Evolutionary conservation across 2,113 vertebrate species (phyloP).

Genomic region (Peromyscus californicus): DNA sequence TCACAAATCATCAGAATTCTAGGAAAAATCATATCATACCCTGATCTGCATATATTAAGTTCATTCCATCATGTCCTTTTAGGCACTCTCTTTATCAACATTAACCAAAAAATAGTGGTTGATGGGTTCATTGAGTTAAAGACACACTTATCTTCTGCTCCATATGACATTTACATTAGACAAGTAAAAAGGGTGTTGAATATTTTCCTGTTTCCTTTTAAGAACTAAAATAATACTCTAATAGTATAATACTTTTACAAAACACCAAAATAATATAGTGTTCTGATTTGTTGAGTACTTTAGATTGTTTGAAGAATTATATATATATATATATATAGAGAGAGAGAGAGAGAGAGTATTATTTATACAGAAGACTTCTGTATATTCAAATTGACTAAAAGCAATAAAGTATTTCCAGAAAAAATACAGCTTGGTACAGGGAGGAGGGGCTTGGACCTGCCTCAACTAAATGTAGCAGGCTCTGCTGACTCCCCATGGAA

Average conservation of each 20-base stretch:
- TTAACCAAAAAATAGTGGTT: conserved; percentile 40
- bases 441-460: too few relatives aligned
- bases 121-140: background rate
- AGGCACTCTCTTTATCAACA: background rate
- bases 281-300: background rate
- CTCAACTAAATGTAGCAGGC: too few relatives aligned
- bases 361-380: background rate
- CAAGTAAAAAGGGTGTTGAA: background rate
- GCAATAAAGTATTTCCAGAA: background rate
- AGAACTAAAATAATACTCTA: background rate
- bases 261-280: background rate
- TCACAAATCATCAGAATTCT: background rate
- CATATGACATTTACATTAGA: background rate
- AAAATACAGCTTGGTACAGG: background rate
- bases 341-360: too few relatives aligned
- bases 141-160: background rate
- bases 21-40: background rate
- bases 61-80: background rate
- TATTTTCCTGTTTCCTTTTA: background rate
- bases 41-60: background rate
- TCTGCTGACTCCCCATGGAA: too few relatives aligned
- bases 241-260: too few relatives aligned
- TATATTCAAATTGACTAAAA: background rate
- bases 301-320: background rate
- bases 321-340: background rate